A percentile compares a stretch with the other conserved stretches of the same genome.
These are phyloP conservation scores for Ceyx melanurus DNA, from an alignment of 2,113 vertebrate species.

Conservation along the genomic window DNA sequence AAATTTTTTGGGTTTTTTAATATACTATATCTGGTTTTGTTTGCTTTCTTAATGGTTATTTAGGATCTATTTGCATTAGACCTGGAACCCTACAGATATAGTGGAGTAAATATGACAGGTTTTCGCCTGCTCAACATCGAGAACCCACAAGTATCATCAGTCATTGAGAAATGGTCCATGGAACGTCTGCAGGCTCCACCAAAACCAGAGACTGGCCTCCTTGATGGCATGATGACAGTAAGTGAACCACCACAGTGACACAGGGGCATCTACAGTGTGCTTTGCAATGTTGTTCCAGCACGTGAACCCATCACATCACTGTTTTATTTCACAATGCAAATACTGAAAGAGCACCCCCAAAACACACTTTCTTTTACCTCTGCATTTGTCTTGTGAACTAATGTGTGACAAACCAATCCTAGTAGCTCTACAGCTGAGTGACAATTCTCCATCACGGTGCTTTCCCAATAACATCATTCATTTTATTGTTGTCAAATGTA, in stretches of 20 bases:
- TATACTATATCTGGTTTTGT: background rate
- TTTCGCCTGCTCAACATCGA: conserved; percentile 93
- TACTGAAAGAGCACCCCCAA: background rate
- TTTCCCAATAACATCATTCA: background rate
- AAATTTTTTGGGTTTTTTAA: background rate
- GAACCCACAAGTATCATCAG: conserved; percentile 83
- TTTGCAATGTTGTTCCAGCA: background rate
- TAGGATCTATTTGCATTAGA: conserved; percentile 96
- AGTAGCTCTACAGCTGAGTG: background rate
- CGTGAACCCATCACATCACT: background rate
- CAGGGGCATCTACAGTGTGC: rapidly evolving
- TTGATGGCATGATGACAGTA: conserved; percentile 95
- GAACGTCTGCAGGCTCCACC: conserved; percentile 90
- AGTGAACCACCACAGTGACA: background rate
- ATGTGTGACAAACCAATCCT: background rate
- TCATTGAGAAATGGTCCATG: conserved; percentile 95
- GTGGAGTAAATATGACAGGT: conserved; percentile 97
- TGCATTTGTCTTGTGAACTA: background rate
- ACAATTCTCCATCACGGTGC: background rate
- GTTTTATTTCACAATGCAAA: background rate
- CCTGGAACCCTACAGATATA: conserved; percentile 95
- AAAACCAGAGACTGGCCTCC: conserved; percentile 85
- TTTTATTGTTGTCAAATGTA: background rate
- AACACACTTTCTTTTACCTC: background rate
- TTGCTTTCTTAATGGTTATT: background rate